phyloP scores from a whole-genome alignment of 1,140 invertebrate genomes.

The Melanaphis sacchari region DNA sequence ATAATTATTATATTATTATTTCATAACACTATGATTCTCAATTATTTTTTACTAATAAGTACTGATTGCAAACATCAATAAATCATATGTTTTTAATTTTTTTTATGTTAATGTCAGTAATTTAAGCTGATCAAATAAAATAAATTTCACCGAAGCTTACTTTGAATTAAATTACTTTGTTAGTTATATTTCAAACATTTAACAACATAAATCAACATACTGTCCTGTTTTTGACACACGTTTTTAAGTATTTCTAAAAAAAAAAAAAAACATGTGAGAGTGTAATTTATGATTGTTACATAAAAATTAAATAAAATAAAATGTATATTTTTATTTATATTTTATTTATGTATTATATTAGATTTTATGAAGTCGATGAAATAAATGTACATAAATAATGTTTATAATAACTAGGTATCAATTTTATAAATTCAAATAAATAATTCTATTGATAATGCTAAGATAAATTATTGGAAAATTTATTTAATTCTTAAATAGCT shows the following conservation, averaged over 20 bases:
- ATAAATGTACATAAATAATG: background rate
- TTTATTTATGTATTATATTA: background rate
- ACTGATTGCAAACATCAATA: background rate
- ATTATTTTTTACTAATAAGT: background rate
- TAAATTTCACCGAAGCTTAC: background rate
- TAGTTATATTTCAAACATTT: background rate
- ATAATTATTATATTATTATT: background rate
- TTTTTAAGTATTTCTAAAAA: slow-evolving; percentile 29
- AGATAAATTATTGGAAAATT: background rate
- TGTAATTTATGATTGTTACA: background rate
- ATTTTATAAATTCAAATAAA: too few species aligned
- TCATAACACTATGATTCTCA: background rate
- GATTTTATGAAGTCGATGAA: background rate
- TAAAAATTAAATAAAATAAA: background rate
- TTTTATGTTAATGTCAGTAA: background rate
- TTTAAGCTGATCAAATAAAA: background rate
- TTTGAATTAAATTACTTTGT: slow-evolving; percentile 4
- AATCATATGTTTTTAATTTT: background rate
- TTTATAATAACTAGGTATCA: too few species aligned
- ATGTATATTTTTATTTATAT: background rate
- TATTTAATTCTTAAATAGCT: background rate
- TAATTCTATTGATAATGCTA: background rate
- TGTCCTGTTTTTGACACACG: slow-evolving; percentile 37
- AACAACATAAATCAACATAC: slow-evolving; percentile 33
- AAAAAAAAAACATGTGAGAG: background rate